These are phyloP conservation scores for Enteromius afrohamiltoni DNA, from an alignment of 2,797 vertebrate species.

Conservation along the genomic window DNA sequence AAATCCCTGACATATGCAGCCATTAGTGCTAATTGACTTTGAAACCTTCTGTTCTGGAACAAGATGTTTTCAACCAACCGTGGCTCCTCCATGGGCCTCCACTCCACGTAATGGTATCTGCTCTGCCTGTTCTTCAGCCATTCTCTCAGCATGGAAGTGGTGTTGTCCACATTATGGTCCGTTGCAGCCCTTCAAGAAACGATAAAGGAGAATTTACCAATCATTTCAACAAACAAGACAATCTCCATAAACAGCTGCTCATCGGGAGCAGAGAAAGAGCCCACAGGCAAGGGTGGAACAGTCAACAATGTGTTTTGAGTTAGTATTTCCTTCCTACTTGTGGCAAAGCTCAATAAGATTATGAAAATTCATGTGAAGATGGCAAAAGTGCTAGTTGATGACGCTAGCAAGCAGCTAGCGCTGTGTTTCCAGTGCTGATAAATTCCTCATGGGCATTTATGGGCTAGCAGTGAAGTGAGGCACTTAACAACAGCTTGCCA, in stretches of 20 bases:
- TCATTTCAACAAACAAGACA: neutral
- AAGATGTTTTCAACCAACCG: constrained; percentile 74
- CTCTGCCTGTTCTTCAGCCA: constrained; percentile 89
- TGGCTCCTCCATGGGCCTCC: constrained; percentile 93
- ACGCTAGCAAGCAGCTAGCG: neutral
- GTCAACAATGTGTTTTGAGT: constrained; percentile 11
- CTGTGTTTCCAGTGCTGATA: neutral
- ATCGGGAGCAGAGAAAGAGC: neutral
- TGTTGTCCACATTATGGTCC: constrained; percentile 94
- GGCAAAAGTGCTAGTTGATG: constrained; percentile 16
- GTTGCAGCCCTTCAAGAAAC: constrained; percentile 85
- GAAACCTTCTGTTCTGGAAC: neutral
- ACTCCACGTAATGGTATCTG: constrained; percentile 92
- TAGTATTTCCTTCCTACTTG: neutral
- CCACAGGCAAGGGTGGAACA: neutral
- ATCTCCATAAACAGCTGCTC: neutral
- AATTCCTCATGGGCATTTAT: constrained; percentile 8
- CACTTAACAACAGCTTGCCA: constrained; percentile 21
- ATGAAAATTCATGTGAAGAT: constrained; percentile 16
- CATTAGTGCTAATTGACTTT: constrained; percentile 15
- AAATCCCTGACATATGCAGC: constrained; percentile 12
- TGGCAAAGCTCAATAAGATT: constrained; percentile 4
- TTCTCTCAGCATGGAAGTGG: constrained; percentile 88
- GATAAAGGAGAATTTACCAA: neutral
- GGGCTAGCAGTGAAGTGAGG: constrained; percentile 25